Percentiles rank a stretch among this genome's conserved stretches.
These are phyloP conservation scores for Ectemnius lituratus DNA, from an alignment of 2,888 invertebrate species.

Conservation along the genomic window DNA sequence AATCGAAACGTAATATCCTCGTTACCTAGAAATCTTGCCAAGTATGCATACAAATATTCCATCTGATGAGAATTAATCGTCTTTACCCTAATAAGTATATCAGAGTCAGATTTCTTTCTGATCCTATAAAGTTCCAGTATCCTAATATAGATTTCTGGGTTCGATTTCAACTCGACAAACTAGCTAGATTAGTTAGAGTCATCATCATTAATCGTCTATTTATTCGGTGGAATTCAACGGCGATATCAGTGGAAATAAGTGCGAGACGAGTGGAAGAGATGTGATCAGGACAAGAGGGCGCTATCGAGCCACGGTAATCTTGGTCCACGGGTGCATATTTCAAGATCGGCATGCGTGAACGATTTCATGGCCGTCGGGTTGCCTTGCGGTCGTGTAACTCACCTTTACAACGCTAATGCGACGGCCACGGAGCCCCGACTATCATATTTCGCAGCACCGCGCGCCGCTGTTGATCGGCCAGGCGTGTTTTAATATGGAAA, in stretches of 20 bases:
- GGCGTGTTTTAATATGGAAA: conserved; percentile 75
- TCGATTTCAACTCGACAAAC: too few species aligned
- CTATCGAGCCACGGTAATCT: conserved; percentile 70
- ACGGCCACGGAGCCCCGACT: conserved; percentile 65
- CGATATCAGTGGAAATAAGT: background rate
- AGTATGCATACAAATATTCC: too few species aligned
- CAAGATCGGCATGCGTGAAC: conserved; percentile 77
- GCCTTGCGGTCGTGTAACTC: conserved; percentile 76
- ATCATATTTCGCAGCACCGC: conserved; percentile 72
- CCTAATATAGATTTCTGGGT: too few species aligned
- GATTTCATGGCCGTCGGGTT: conserved; percentile 77
- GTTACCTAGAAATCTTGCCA: too few species aligned
- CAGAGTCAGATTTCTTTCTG: too few species aligned
- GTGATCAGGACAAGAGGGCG: conserved; percentile 55
- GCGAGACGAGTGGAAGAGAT: conserved; percentile 23
- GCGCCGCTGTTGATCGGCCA: conserved; percentile 65
- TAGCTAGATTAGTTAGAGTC: too few species aligned
- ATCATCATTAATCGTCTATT: too few species aligned
- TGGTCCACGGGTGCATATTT: conserved; percentile 75
- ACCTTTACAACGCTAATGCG: conserved; percentile 75
- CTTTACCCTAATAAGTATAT: too few species aligned
- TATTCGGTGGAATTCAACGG: too few species aligned
- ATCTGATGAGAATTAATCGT: too few species aligned
- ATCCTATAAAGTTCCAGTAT: too few species aligned
- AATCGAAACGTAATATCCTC: background rate